Percentiles rank a stretch among this genome's conserved stretches.
These are phyloP conservation scores for Rhogogaster chlorosoma DNA, from an alignment of 2,888 invertebrate species.

Conservation along the genomic window DNA sequence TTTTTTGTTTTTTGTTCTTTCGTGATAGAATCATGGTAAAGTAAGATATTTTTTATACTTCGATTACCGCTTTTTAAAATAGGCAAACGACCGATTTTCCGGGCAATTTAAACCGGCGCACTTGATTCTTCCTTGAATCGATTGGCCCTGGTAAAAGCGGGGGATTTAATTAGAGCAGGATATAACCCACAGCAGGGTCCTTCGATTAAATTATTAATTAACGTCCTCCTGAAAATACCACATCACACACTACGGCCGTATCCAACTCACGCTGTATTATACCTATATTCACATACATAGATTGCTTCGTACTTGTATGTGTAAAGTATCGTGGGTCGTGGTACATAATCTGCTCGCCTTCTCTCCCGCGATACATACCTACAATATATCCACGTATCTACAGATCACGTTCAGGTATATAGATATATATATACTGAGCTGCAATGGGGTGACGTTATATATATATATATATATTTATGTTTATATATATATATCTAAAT, in stretches of 20 bases:
- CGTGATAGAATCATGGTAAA: not conserved
- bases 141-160: slow-evolving; percentile 45
- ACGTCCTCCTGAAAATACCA: slow-evolving; percentile 74
- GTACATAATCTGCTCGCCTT: slow-evolving; percentile 23
- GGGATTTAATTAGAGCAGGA: slow-evolving; percentile 72
- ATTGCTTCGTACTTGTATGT: not conserved
- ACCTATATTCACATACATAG: not conserved
- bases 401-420: not conserved
- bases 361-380: not conserved
- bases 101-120: slow-evolving; percentile 28
- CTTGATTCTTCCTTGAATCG: slow-evolving; percentile 41
- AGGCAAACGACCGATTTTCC: not conserved
- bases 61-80: not conserved
- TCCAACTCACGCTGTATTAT: slow-evolving; percentile 31
- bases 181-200: slow-evolving; percentile 70
- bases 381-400: slow-evolving; percentile 9
- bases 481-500: too few relatives aligned
- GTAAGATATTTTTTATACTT: not conserved
- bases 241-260: slow-evolving; percentile 64
- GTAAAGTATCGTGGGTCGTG: slow-evolving; percentile 33
- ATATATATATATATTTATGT: too few relatives aligned
- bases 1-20: not conserved
- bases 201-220: slow-evolving; percentile 78
- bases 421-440: not conserved
- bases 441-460: not conserved